A percentile compares a stretch with the other conserved stretches of the same genome.
Conservation (phyloP, 2,888 invertebrate genomes). For the Sarcophaga carnaria region DNA sequence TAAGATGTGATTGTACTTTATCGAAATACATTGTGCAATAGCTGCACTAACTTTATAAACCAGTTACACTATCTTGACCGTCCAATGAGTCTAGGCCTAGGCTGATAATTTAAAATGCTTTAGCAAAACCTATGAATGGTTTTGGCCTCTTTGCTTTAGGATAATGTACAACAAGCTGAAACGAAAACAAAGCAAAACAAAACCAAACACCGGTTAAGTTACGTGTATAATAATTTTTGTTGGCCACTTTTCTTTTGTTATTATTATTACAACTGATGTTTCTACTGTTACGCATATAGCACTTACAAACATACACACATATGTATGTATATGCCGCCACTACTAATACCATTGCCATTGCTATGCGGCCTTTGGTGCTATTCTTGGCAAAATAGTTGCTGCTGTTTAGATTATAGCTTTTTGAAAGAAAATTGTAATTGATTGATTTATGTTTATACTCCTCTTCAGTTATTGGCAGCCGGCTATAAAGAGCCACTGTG, state of each 20-base stretch:
- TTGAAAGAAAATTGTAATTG: conserved; percentile 67
- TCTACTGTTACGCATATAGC: conserved; percentile 61
- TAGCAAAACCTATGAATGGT: background rate
- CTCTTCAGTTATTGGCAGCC: conserved; percentile 59
- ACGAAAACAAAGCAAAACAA: no score
- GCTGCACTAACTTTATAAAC: conserved; percentile 45
- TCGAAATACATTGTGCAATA: conserved; percentile 30
- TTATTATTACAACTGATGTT: conserved; percentile 40
- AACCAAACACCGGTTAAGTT: conserved; percentile 34
- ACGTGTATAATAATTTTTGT: conserved; percentile 56
- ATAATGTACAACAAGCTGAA: no score
- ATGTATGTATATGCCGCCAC: background rate
- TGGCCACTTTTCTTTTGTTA: conserved; percentile 39
- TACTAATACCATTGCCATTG: conserved; percentile 23
- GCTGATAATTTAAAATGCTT: background rate
- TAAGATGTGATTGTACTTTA: conserved; percentile 61
- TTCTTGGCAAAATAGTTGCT: background rate
- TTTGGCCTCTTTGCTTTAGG: conserved; percentile 34
- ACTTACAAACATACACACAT: conserved; percentile 4
- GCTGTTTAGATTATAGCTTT: conserved; percentile 60
- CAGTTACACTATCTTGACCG: conserved; percentile 36
- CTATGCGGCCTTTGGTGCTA: background rate
- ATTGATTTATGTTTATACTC: conserved; percentile 71
- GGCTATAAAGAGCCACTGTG: conserved; percentile 1
- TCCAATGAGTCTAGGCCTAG: background rate